Evolutionary conservation across 1,140 invertebrate species (phyloP), one percentile per base, ranked within the genome.

Genomic region (Augochlora pura): DNA sequence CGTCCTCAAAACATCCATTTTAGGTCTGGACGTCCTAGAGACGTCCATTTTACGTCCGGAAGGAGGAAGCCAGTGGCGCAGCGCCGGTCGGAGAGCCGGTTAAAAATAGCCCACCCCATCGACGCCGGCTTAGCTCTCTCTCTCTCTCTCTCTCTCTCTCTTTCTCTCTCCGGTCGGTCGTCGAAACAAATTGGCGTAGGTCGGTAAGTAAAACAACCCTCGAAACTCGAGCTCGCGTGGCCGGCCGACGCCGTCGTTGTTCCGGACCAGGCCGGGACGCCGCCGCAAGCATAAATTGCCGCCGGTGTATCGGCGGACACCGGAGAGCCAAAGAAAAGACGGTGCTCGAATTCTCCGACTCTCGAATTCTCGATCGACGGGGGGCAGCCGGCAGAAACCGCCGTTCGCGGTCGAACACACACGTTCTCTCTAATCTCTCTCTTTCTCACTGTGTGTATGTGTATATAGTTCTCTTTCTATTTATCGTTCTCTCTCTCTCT

Each of bases 201-300:
- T 88, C 83, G 77, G 83, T 87, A 83, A 82, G 84, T 90, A 88
- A 85, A 88, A 88, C 83, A 85, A 88, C 77, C 76, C 69, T 67
- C 73, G 80, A 86, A 88, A 88, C 77, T 89, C 81, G 71, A n/a
- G 74, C 42, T 46, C 42, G 42, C 14, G 42, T 46, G 42, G 77
- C 74, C 60, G 42, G 39, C 42, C 8, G 27, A 25, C 32, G 7
- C 63, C 63, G 18, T n/a, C 39, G 23, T 57, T 18, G 49, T 52
- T 5, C 70, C 4, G 8, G 32, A 12, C 9, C 42, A n/a, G 9
- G 46, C 38, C 18, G 14, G 49, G 66, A 70, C 68, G 81, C 77
- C 77, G 65, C 85, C 82, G 77, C 67, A 80, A 32, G 86, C 86
- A 89, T 89, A 90, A 90, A 79, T 79, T 73, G 69, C 77, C 77